A percentile compares a stretch with the other conserved stretches of the same genome.
These are phyloP conservation scores for Melangyna quadrimaculata DNA, from an alignment of 2,888 invertebrate species.

Conservation along the genomic window DNA sequence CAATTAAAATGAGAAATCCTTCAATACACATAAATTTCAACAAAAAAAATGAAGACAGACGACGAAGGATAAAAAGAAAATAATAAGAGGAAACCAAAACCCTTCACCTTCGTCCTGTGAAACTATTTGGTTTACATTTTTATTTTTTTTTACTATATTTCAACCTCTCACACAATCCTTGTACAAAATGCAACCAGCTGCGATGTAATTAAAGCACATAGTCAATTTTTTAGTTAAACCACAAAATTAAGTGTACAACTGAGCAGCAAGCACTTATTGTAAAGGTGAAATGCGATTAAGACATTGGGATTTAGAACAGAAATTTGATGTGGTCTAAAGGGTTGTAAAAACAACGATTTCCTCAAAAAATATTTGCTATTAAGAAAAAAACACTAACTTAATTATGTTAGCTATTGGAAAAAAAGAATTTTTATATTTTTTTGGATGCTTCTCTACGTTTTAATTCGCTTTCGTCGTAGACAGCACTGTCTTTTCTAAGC, in stretches of 20 bases:
- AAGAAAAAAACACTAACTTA: too few relatives aligned
- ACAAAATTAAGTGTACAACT: neutral
- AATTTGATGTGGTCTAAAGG: too few relatives aligned
- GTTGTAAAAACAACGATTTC: too few relatives aligned
- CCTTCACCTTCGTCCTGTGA: constrained; percentile 14
- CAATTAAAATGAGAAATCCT: constrained; percentile 56
- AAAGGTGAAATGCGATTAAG: too few relatives aligned
- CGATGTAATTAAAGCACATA: constrained; percentile 57
- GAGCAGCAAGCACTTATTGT: neutral
- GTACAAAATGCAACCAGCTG: constrained; percentile 56
- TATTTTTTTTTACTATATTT: constrained; percentile 62
- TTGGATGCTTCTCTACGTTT: too few relatives aligned
- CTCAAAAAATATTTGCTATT: too few relatives aligned
- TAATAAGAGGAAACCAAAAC: constrained; percentile 4
- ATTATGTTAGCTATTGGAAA: too few relatives aligned
- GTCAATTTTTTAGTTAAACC: neutral
- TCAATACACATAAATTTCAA: constrained; percentile 2
- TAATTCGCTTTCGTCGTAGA: too few relatives aligned
- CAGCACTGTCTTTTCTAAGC: too few relatives aligned
- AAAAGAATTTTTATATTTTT: too few relatives aligned
- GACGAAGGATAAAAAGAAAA: constrained; percentile 1
- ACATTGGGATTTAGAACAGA: too few relatives aligned
- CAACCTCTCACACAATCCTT: constrained; percentile 64
- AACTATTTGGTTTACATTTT: constrained; percentile 56
- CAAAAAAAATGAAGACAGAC: neutral